Conservation (phyloP, 1,140 invertebrate genomes). For the Ostrea denselamellosa region DNA sequence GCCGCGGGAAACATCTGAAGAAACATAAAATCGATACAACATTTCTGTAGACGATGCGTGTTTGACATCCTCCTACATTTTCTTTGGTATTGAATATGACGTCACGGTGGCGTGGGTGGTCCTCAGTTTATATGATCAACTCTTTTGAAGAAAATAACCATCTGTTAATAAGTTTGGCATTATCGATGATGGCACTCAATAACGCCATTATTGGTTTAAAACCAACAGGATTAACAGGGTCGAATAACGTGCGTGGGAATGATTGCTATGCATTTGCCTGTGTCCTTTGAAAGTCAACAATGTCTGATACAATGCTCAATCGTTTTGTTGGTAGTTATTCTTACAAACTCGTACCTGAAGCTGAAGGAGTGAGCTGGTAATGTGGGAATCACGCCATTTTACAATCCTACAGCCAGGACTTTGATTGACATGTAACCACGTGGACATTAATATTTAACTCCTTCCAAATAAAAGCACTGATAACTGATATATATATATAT, state of each 20-base stretch:
- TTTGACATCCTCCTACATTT: background rate
- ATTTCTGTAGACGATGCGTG: background rate
- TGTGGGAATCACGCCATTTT: background rate
- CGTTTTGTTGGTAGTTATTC: background rate
- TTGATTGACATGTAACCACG: background rate
- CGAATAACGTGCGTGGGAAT: background rate
- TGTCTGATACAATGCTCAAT: background rate
- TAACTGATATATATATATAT: too few relatives aligned
- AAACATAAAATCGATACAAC: constrained; percentile 7
- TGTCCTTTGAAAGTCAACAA: background rate
- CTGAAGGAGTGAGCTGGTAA: background rate
- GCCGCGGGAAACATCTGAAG: background rate
- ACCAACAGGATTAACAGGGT: background rate
- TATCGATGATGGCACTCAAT: background rate
- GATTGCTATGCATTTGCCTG: background rate
- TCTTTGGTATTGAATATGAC: background rate
- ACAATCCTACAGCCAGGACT: background rate
- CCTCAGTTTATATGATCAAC: background rate
- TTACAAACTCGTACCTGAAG: background rate
- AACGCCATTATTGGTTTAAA: background rate
- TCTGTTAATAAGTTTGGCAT: constrained; percentile 11
- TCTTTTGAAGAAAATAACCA: constrained; percentile 3
- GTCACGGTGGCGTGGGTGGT: background rate
- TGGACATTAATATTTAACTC: background rate
- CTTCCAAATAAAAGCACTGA: too few relatives aligned